Conservation (phyloP, 2,888 invertebrate genomes). For the Agelastica alni region DNA sequence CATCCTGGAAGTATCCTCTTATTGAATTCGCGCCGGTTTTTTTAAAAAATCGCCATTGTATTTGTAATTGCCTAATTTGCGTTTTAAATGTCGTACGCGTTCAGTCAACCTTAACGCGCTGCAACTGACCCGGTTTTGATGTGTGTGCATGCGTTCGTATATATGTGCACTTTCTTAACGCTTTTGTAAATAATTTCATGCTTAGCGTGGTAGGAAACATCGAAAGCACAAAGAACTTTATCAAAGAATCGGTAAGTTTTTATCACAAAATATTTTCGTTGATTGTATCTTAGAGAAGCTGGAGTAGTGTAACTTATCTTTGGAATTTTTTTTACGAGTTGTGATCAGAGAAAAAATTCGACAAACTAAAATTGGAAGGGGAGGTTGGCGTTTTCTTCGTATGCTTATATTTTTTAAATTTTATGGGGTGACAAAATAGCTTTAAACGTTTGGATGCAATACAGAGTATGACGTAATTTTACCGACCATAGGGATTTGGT, state of each 20-base stretch:
- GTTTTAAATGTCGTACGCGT: constrained; percentile 8
- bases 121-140: neutral
- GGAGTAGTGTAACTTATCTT: constrained; percentile 2
- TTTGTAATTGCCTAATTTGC: constrained; percentile 11
- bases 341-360: no score
- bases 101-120: constrained; percentile 7
- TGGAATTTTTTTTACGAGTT: no score
- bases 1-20: constrained; percentile 20
- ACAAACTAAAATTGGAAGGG: no score
- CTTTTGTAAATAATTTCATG: constrained; percentile 60
- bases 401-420: no score
- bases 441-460: no score
- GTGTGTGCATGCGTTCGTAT: no score
- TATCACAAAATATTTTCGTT: neutral
- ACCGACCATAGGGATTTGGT: no score
- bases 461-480: no score
- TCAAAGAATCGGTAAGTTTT: constrained; percentile 80
- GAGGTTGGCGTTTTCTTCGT: no score
- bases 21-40: constrained; percentile 16
- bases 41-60: constrained; percentile 16
- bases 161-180: constrained; percentile 34
- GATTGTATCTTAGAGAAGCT: constrained; percentile 3
- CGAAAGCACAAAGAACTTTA: constrained; percentile 75
- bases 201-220: constrained; percentile 72
- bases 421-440: no score